Evolutionary conservation across 2,797 vertebrate genomes (phyloP), one percentile per base, ranked within the genome.

Genomic region (Lithobates sylvaticus): DNA sequence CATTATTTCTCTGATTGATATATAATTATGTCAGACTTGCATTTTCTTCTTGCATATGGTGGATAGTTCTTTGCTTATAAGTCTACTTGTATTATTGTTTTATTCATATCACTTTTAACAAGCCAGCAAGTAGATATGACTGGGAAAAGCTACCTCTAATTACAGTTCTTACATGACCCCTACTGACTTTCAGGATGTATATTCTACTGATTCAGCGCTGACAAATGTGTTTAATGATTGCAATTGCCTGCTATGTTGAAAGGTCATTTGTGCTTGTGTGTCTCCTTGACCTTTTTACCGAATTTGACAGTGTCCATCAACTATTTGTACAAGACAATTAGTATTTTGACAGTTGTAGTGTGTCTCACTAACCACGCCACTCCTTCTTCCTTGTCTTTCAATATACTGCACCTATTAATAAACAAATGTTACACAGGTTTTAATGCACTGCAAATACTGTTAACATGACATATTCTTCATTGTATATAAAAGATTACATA

Each of bases 201-300:
- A 64, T 82, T 61, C 47, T 23, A 82, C 34, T 73, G 29, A 73
- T 39, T 73, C 50, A 73, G 61, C 50, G 27, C 80, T 82, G 70
- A 82, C 80, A 73, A 82, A 82, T 82, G 80, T 82, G 72, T 36
- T 82, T 73, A 82, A 82, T 82, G 80, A 82, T 82, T 82, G 80
- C 50, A 69, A 73, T 73, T 82, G 80, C 50, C 70, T 82, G 80
- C 80, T 70, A 73, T 73, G 70, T 42, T 82, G 54, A 73, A 82
- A 82, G 80, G 80, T 82, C 70, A 82, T 73, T 65, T 82, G 70
- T 73, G 69, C 34, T 82, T 82, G 69, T 65, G 72, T 42, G 34
- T 73, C 80, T 73, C 80, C 70, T 82, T 73, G 69, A 82, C 80
- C 80, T 82, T 82, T 82, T 39, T 82, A 50, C 80, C 74, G 72